Evolutionary conservation across 2,888 invertebrate species (phyloP), one percentile per base, ranked within the genome.

Genomic region (Ochlodes sylvanus): DNA sequence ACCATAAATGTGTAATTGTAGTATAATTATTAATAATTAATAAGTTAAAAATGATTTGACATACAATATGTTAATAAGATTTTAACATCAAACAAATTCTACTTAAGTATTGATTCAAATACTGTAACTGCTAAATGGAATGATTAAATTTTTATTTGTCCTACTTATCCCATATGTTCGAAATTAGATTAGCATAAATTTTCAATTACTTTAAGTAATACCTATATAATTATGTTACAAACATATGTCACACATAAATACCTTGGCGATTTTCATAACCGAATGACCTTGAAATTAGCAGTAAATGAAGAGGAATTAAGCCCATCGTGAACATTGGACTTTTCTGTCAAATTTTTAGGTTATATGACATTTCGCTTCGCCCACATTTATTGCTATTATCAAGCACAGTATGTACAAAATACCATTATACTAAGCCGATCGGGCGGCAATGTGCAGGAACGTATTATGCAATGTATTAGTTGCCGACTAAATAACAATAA

Each of bases 311-410:
- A 79, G 75, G 80, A 87, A 79, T 84, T 86, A 84, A 85, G 87
- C 82, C 80, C 73, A 77, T 78, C 79, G 73, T 88, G 90, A 88
- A 88, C 87, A 86, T 92, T 90, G 90, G 87, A 91, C 90, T 87
- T 84, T 79, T 80, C 79, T 88, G 90, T 89, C 90, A 92, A 85
- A 84, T 84, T 91, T 92, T 77, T 87, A 92, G 92, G 92, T 92
- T 92, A 92, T 85, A 78, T 73, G 55, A 56, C 61, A 56, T 60
- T 62, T 68, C 38, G 55, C 17, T 70, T 68, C 38, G 55, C 17
- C 70, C 72, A 63, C 68, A 80, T 70, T 79, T 80, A 77, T 71
- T 71, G 72, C 73, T 76, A 77, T 75, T 72, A 77, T 68, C 38
- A 71, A 74, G 77, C 72, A 71, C 71, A 76, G 69, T 71, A 75